Percentiles rank a stretch among this genome's conserved stretches.
Evolutionary conservation across 64 coral and sea anemone genomes (phyloP).

Genomic region (Exaiptasia diaphana): DNA sequence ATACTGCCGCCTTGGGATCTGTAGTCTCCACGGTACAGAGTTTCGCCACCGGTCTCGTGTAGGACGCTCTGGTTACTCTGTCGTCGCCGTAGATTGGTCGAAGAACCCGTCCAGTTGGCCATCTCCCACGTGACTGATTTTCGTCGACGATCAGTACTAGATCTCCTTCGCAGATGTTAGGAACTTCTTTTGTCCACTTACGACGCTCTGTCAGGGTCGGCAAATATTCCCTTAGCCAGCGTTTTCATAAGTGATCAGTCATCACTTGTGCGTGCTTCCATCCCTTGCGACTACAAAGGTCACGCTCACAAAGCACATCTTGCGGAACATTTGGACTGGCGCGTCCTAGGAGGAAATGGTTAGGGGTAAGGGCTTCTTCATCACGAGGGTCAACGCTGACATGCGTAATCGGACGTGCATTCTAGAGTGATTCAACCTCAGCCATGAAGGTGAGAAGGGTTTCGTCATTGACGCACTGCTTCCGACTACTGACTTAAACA

Average conservation of each 20-base stretch:
- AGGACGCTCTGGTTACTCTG: conserved; percentile 8
- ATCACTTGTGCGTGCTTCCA: conserved; percentile 61
- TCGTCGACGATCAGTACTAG: conserved; percentile 52
- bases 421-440: conserved; percentile 42
- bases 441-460: conserved; percentile 58
- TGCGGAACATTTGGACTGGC: conserved; percentile 37
- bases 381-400: conserved; percentile 45
- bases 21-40: conserved; percentile 37
- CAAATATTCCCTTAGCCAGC: conserved; percentile 52
- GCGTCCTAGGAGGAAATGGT: conserved; percentile 62
- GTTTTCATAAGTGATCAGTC: conserved; percentile 59
- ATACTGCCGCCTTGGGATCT: too few species aligned
- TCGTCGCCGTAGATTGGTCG: conserved; percentile 21
- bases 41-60: conserved; percentile 30
- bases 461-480: conserved; percentile 46
- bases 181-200: conserved; percentile 1
- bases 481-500: conserved; percentile 20
- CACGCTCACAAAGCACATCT: background rate
- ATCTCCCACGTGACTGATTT: conserved; percentile 20
- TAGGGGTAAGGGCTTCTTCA: conserved; percentile 50
- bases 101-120: conserved; percentile 8
- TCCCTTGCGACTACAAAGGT: conserved; percentile 46
- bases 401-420: conserved; percentile 51
- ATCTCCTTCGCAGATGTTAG: conserved; percentile 37
- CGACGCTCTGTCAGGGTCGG: conserved; percentile 1